Percentiles rank a stretch among this genome's conserved stretches.
Conservation (phyloP, 2,888 invertebrate species). For the Netelia fuscicornis region DNA sequence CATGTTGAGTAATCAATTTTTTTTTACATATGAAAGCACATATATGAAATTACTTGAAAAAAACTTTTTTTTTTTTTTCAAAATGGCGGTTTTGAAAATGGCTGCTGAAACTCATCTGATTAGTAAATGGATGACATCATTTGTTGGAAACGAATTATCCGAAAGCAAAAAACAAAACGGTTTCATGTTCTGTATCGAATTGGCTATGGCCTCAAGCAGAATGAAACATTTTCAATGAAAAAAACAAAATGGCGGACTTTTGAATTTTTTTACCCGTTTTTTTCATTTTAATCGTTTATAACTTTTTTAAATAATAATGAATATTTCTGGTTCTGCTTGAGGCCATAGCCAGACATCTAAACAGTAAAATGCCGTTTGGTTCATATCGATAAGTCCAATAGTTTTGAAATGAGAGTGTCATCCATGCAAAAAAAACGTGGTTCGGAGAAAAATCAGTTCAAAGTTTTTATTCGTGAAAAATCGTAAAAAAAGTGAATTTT, state of each 20-base stretch:
- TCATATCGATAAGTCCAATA: constrained; percentile 32
- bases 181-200: constrained; percentile 5
- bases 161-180: neutral
- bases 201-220: constrained; percentile 27
- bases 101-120: constrained; percentile 33
- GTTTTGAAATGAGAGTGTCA: constrained; percentile 31
- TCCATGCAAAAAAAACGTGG: too few relatives aligned
- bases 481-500: constrained; percentile 20
- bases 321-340: constrained; percentile 34
- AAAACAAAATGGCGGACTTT: constrained; percentile 17
- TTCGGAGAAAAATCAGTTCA: neutral
- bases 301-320: neutral
- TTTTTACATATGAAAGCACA: constrained; percentile 35
- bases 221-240: constrained; percentile 32
- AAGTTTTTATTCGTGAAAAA: constrained; percentile 19
- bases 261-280: neutral
- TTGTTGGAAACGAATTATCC: constrained; percentile 7
- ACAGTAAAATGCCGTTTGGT: neutral
- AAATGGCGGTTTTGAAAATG: constrained; percentile 31
- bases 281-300: neutral
- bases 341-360: too few relatives aligned
- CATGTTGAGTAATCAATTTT: neutral
- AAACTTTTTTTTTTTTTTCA: constrained; percentile 20
- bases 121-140: constrained; percentile 32
- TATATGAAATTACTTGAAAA: constrained; percentile 40